Evolutionary conservation across 35 echinoderm and acorn worm genomes (phyloP).

Genomic region (Eucidaris tribuloides): DNA sequence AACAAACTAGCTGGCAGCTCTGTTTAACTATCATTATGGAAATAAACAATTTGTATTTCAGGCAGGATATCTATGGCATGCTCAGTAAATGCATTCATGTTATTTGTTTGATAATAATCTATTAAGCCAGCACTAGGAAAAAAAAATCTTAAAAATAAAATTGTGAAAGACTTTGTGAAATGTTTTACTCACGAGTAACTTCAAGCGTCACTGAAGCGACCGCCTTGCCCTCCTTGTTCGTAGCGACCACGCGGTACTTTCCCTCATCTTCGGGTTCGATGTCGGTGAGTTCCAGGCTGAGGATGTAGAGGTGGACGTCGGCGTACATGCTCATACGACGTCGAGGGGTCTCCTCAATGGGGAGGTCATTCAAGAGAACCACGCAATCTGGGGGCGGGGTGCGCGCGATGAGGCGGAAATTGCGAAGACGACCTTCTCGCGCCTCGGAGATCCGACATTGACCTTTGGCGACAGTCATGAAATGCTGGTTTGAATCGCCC

Average conservation of each 20-base stretch:
- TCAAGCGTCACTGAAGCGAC: constrained; percentile 68
- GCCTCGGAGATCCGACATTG: constrained; percentile 54
- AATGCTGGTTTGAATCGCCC: constrained; percentile 85
- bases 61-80: too few species aligned
- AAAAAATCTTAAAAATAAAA: too few species aligned
- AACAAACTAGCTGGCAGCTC: too few species aligned
- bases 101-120: too few species aligned
- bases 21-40: too few species aligned
- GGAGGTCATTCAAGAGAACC: constrained; percentile 79
- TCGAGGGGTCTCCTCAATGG: constrained; percentile 74
- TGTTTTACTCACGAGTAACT: constrained; percentile 89
- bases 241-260: constrained; percentile 78
- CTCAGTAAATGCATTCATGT: too few species aligned
- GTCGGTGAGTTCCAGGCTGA: constrained; percentile 69
- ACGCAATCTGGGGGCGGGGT: constrained; percentile 71
- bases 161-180: too few species aligned
- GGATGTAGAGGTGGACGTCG: constrained; percentile 88
- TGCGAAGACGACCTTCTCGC: constrained; percentile 49
- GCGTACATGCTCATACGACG: constrained; percentile 77
- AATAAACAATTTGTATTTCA: too few species aligned
- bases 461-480: constrained; percentile 82
- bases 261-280: constrained; percentile 74
- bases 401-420: constrained; percentile 96
- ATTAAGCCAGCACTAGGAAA: too few species aligned
- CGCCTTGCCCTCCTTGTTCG: constrained; percentile 77